Percentiles rank a stretch among this genome's conserved stretches.
phyloP scores from a whole-genome alignment of 2,797 vertebrate species.

The Diglossa cyanea region DNA sequence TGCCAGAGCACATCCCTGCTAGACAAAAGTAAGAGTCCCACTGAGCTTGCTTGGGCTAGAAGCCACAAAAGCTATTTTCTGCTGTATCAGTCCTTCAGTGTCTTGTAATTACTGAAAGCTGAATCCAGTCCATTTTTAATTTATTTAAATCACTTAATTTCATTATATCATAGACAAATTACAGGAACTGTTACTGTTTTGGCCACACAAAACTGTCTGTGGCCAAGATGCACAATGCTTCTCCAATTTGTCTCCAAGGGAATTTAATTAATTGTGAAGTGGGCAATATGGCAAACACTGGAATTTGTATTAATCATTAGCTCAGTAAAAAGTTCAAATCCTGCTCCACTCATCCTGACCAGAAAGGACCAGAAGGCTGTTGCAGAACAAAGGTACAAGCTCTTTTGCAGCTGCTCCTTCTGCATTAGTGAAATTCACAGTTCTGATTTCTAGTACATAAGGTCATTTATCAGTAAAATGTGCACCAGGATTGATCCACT shows the following conservation, averaged over 20 bases:
- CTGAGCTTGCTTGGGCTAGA: background rate
- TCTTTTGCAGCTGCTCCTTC: background rate
- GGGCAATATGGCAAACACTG: background rate
- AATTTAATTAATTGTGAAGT: conserved; percentile 48
- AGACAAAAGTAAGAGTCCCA: background rate
- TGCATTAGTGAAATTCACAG: background rate
- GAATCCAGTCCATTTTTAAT: conserved; percentile 29
- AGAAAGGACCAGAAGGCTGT: background rate
- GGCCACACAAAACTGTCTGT: background rate
- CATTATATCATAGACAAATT: conserved; percentile 42
- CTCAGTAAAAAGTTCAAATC: conserved; percentile 8
- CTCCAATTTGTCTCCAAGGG: conserved; percentile 37
- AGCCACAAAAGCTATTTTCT: conserved; percentile 15
- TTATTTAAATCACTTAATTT: conserved; percentile 64
- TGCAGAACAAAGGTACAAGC: background rate
- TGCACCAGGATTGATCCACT: background rate
- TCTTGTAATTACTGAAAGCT: conserved; percentile 45
- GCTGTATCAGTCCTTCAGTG: background rate
- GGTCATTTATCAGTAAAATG: background rate
- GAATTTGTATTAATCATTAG: conserved; percentile 17
- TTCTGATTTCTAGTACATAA: background rate
- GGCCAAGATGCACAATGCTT: conserved; percentile 3
- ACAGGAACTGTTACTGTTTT: conserved; percentile 26
- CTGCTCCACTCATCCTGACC: background rate
- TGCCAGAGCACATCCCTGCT: background rate